Conservation (phyloP, 35 echinoderm and acorn worm species). For the Acanthaster planci region DNA sequence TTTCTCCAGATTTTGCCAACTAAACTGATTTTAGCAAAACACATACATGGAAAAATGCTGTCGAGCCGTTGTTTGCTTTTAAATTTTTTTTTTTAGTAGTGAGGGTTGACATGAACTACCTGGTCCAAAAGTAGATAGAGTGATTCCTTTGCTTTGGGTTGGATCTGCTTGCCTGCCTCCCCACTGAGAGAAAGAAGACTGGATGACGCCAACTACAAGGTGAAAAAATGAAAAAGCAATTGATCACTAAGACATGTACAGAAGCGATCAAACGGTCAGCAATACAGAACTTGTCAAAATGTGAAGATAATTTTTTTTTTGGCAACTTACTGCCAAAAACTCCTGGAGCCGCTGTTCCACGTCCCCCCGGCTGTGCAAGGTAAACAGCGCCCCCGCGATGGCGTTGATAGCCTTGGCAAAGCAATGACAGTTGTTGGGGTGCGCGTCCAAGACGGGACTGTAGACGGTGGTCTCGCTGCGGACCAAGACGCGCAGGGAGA, state of each 20-base stretch:
- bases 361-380: slow-evolving; percentile 79
- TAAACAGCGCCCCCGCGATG: slow-evolving; percentile 90
- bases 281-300: background rate
- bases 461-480: slow-evolving; percentile 80
- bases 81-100: too few species aligned
- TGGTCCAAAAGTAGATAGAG: slow-evolving; percentile 85
- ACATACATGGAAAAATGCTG: too few species aligned
- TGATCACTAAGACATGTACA: too few species aligned
- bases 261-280: too few species aligned
- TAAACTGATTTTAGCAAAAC: too few species aligned
- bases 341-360: slow-evolving; percentile 91
- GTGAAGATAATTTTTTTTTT: background rate
- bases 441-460: slow-evolving; percentile 73
- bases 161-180: slow-evolving; percentile 75
- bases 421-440: slow-evolving; percentile 98
- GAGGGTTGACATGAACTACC: slow-evolving; percentile 39
- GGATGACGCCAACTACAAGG: slow-evolving; percentile 84
- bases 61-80: too few species aligned
- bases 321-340: slow-evolving; percentile 86
- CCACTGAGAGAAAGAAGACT: slow-evolving; percentile 75
- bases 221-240: slow-evolving; percentile 1
- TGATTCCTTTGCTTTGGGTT: slow-evolving; percentile 80
- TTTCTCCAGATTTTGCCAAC: too few species aligned
- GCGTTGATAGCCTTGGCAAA: slow-evolving; percentile 95
- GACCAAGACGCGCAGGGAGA: slow-evolving; percentile 66